phyloP scores from a whole-genome alignment of 2,888 invertebrate genomes.

The Caenorhabditis auriculariae region DNA sequence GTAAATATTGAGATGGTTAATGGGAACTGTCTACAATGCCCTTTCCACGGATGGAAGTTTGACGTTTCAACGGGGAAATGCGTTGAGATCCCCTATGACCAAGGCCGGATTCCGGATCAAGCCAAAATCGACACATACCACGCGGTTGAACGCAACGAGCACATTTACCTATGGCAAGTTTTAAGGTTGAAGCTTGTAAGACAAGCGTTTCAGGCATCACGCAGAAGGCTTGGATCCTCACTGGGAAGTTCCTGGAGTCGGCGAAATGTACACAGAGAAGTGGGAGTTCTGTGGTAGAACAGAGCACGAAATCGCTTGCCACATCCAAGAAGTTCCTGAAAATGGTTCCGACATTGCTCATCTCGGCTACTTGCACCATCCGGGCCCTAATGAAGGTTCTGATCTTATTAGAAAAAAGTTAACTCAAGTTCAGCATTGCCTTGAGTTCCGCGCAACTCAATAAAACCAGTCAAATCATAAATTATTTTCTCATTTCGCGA shows the following conservation, averaged over 20 bases:
- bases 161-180: constrained; percentile 83
- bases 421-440: background rate
- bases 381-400: constrained; percentile 19
- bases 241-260: constrained; percentile 73
- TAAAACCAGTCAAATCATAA: too few species aligned
- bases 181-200: background rate
- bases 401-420: background rate
- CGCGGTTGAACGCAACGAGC: constrained; percentile 74
- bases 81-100: constrained; percentile 75
- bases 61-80: constrained; percentile 77
- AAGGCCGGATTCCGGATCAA: constrained; percentile 70
- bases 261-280: constrained; percentile 68
- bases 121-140: constrained; percentile 75
- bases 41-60: constrained; percentile 86
- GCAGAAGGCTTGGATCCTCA: constrained; percentile 74
- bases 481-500: too few species aligned
- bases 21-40: constrained; percentile 79
- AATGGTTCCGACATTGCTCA: constrained; percentile 86
- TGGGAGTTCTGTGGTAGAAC: constrained; percentile 78
- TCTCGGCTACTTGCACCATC: constrained; percentile 75
- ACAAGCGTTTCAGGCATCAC: constrained; percentile 69
- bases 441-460: background rate
- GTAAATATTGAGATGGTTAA: constrained; percentile 62
- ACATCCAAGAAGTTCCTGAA: constrained; percentile 80
- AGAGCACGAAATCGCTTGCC: constrained; percentile 70